Conservation (phyloP, 2,888 invertebrate species). For the Hetaerina titia region DNA sequence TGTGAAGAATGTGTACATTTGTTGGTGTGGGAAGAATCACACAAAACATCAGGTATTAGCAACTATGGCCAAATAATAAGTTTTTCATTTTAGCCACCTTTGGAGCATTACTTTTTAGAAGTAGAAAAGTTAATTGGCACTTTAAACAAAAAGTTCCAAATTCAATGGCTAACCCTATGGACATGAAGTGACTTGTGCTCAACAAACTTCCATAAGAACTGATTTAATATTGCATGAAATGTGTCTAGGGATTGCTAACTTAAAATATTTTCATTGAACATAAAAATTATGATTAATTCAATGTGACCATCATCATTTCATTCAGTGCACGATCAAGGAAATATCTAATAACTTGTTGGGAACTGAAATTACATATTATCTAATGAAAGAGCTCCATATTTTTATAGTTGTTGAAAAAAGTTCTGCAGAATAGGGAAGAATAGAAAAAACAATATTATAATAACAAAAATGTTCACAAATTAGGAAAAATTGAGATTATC, state of each 20-base stretch:
- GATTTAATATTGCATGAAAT: background rate
- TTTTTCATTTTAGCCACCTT: background rate
- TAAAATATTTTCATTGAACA: background rate
- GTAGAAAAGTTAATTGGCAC: background rate
- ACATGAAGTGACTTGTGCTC: background rate
- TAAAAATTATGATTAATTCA: background rate
- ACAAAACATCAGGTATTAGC: conserved; percentile 6
- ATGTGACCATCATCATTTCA: background rate
- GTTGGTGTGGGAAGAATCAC: background rate
- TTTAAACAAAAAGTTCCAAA: background rate
- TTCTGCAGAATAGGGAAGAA: conserved; percentile 23
- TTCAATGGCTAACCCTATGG: background rate
- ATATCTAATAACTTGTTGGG: background rate
- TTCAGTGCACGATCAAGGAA: background rate
- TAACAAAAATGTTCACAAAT: conserved; percentile 4
- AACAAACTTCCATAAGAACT: background rate
- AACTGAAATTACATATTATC: conserved; percentile 20
- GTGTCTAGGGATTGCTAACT: background rate
- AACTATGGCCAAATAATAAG: background rate
- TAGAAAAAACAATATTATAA: background rate
- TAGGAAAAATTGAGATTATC: conserved; percentile 1
- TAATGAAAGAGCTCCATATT: conserved; percentile 48
- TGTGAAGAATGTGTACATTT: conserved; percentile 14
- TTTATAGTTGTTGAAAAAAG: conserved; percentile 42
- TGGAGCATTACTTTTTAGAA: background rate